Percentiles rank a stretch among this genome's conserved stretches.
These are phyloP conservation scores for Pseudolycoriella hygida DNA, from an alignment of 2,888 invertebrate species.

Conservation along the genomic window DNA sequence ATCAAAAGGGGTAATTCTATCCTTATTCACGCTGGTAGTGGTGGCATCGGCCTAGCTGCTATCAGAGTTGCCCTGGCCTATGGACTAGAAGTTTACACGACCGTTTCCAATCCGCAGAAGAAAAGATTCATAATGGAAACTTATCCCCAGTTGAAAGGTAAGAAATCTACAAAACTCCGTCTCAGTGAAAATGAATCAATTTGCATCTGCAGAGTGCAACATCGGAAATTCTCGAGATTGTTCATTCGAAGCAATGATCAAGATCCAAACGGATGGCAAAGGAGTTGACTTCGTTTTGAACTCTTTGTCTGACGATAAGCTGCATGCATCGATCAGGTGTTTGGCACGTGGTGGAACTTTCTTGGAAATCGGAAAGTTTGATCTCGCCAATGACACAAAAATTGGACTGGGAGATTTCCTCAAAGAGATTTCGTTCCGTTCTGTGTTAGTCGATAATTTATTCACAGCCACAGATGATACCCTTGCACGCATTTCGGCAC, in stretches of 20 bases:
- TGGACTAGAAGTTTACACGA: constrained; percentile 49
- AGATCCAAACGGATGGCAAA: constrained; percentile 58
- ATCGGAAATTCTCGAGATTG: constrained; percentile 79
- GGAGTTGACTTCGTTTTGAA: constrained; percentile 88
- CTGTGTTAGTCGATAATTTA: constrained; percentile 56
- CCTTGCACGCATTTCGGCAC: constrained; percentile 26
- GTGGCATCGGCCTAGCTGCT: constrained; percentile 65
- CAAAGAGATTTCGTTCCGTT: constrained; percentile 57
- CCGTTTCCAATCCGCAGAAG: constrained; percentile 48
- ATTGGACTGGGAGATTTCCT: constrained; percentile 40
- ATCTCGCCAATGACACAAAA: constrained; percentile 48
- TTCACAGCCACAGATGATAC: constrained; percentile 34
- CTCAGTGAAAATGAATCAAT: not conserved
- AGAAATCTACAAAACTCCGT: not conserved
- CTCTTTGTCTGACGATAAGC: constrained; percentile 81
- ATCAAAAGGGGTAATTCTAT: constrained; percentile 26
- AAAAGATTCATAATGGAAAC: constrained; percentile 38
- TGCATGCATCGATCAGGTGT: constrained; percentile 49
- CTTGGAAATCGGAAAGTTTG: constrained; percentile 75
- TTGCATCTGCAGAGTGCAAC: constrained; percentile 19
- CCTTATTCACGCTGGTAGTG: constrained; percentile 42
- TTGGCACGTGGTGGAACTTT: constrained; percentile 46
- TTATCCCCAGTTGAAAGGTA: constrained; percentile 37
- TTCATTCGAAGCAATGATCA: constrained; percentile 73
- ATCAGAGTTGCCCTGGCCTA: constrained; percentile 47